Evolutionary conservation across 2,888 invertebrate genomes (phyloP).

Genomic region (Epinotia nisella): DNA sequence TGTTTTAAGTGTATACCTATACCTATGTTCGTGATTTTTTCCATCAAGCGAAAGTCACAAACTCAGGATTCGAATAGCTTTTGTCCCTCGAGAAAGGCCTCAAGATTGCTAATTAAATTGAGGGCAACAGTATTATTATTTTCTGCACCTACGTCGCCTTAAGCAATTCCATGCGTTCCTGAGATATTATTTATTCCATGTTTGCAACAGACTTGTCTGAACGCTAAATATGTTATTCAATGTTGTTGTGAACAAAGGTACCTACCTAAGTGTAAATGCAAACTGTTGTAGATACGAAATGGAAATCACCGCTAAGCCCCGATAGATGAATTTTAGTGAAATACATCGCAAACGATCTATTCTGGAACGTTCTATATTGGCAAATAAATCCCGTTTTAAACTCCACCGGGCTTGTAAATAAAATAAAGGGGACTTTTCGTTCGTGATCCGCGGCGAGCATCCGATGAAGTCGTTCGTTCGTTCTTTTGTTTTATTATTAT

Average conservation of each 20-base stretch:
- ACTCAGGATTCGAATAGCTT: no score
- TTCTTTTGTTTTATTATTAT: slow-evolving; percentile 73
- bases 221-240: background rate
- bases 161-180: background rate
- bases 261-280: slow-evolving; percentile 26
- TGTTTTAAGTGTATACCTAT: no score
- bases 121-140: no score
- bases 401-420: slow-evolving; percentile 72
- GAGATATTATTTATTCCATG: background rate
- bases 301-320: slow-evolving; percentile 38
- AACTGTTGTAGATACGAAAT: slow-evolving; percentile 17
- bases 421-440: slow-evolving; percentile 73
- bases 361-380: slow-evolving; percentile 67
- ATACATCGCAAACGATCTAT: slow-evolving; percentile 49
- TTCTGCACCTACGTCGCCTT: no score
- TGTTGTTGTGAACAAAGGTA: background rate
- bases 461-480: slow-evolving; percentile 68
- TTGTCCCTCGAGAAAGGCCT: no score
- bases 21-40: no score
- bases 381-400: slow-evolving; percentile 77
- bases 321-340: slow-evolving; percentile 44
- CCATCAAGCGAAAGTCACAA: no score
- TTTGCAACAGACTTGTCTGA: background rate
- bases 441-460: slow-evolving; percentile 64
- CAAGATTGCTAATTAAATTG: no score